A percentile compares a stretch with the other conserved stretches of the same genome.
These are phyloP conservation scores for Morpho helenor DNA, from an alignment of 2,888 invertebrate species.

Conservation along the genomic window DNA sequence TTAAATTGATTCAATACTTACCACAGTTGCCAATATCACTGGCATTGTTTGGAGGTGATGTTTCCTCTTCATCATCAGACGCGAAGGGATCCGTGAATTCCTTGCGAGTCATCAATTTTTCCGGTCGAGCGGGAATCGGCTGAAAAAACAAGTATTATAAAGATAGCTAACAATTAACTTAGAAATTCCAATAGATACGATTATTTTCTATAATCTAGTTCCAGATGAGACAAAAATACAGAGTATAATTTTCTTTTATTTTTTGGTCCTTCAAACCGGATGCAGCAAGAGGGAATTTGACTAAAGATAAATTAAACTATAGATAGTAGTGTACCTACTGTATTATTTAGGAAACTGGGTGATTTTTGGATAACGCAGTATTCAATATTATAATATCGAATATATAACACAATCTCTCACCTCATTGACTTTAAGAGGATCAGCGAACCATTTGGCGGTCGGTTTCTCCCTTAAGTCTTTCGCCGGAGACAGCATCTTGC, in stretches of 20 bases:
- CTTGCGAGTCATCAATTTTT: slow-evolving; percentile 88
- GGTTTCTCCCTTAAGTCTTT: slow-evolving; percentile 69
- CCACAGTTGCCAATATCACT: slow-evolving; percentile 29
- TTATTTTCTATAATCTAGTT: no score
- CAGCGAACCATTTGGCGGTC: slow-evolving; percentile 56
- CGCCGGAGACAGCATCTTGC: slow-evolving; percentile 87
- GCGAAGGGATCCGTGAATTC: slow-evolving; percentile 94
- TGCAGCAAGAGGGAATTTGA: no score
- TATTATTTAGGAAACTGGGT: no score
- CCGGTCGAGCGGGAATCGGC: slow-evolving; percentile 59
- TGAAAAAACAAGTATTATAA: slow-evolving; percentile 21
- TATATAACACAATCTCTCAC: slow-evolving; percentile 23
- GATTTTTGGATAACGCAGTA: no score
- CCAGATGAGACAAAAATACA: no score
- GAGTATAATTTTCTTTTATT: no score
- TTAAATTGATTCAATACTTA: background rate
- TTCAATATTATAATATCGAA: background rate
- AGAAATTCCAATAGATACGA: no score
- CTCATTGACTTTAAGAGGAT: slow-evolving; percentile 39
- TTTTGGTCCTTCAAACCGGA: no score
- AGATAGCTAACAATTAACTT: background rate
- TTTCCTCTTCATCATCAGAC: slow-evolving; percentile 91
- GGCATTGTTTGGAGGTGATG: slow-evolving; percentile 29
- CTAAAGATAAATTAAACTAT: no score
- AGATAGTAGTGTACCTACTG: no score